Evolutionary conservation across 2,888 invertebrate species (phyloP), one percentile per base, ranked within the genome.

Genomic region (Scaptodrosophila latifasciaeformis): DNA sequence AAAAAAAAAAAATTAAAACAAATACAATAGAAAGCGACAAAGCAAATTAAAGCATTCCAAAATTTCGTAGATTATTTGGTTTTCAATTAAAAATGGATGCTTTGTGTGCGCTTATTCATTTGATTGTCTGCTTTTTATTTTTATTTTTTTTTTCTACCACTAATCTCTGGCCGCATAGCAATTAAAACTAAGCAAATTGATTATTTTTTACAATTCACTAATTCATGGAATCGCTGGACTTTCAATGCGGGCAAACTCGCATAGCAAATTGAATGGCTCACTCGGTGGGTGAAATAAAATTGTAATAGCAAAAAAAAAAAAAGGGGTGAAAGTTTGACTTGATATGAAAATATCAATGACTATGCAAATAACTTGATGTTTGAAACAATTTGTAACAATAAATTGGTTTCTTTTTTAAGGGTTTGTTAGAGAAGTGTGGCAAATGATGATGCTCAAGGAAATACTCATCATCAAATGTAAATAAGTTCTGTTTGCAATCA

Each of bases 111-210:
- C 43, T 66, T 65, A 51, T 39, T 5, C 29, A 35, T 21, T 30
- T 19, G 10, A 7, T n/a, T n/a, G n/a, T n/a, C n/a, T n/a, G n/a
- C n/a, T n/a, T n/a, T n/a, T n/a, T n/a, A n/a, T n/a, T 17, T 17
- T 7, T 30, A n/a, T 10, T 46, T 46, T 24, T 9, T 21, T 9
- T 24, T 40, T 29, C 12, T 30, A 6, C 10, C 43, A 18, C 19
- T 7, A 13, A 39, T 18, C 42, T 40, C 4, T 31, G 17, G 13
- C 15, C 43, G 49, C 49, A 24, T 60, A 60, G 71, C 81, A 79
- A 79, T 79, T 79, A 80, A 81, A 79, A 79, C 68, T 66, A 81
- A 75, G 78, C 66, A 65, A 81, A 81, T 81, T 71, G 70, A 80
- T 81, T 79, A 13, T 34, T 34, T 37, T 65, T 54, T 54, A 49